These are phyloP conservation scores for Acromyrmex echinatior DNA, from an alignment of 1,140 invertebrate species.

Conservation along the genomic window DNA sequence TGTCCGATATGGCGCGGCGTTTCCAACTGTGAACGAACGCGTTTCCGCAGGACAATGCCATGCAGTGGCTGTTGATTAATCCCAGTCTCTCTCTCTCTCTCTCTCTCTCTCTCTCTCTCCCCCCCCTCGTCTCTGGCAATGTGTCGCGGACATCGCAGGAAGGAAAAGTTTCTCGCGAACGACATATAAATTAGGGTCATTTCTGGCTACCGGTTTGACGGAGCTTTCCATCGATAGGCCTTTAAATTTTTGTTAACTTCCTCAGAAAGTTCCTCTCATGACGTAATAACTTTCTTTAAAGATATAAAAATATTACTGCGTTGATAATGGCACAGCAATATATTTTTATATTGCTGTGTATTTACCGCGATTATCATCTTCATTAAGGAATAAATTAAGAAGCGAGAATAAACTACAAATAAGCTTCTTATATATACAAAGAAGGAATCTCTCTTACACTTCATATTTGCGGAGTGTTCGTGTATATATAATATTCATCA, in stretches of 20 bases:
- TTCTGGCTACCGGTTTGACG: conserved; percentile 35
- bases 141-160: conserved; percentile 38
- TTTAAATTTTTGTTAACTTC: conserved; percentile 36
- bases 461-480: background rate
- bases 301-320: background rate
- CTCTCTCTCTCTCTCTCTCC: background rate
- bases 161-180: conserved; percentile 45
- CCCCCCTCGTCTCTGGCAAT: background rate
- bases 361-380: background rate
- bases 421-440: background rate
- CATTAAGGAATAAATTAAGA: conserved; percentile 22
- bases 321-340: no score
- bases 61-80: conserved; percentile 6
- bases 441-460: background rate
- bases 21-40: conserved; percentile 27
- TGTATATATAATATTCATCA: background rate
- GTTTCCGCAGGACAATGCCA: conserved; percentile 35
- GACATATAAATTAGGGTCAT: conserved; percentile 58
- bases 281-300: background rate
- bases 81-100: background rate
- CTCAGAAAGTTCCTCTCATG: background rate
- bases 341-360: no score
- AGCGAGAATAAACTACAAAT: background rate
- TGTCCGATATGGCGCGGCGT: background rate
- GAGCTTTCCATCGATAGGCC: conserved; percentile 36